phyloP scores from a whole-genome alignment of 2,888 invertebrate genomes.

The Eurois occulta region DNA sequence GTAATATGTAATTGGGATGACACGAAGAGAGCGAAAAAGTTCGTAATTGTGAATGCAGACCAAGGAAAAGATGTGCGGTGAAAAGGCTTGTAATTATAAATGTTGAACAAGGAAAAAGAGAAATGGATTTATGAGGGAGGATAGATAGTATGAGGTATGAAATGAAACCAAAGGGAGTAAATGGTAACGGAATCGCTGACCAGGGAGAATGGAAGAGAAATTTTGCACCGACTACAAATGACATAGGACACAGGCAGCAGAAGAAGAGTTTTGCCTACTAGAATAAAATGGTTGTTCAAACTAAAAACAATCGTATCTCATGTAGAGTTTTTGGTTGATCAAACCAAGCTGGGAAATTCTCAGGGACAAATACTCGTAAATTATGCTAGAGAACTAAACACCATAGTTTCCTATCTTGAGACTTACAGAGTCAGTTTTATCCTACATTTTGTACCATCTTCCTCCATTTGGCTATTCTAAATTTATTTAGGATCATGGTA shows the following conservation, averaged over 20 bases:
- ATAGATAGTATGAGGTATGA: neutral
- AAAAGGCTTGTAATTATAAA: neutral
- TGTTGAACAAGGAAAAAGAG: neutral
- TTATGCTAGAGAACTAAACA: neutral
- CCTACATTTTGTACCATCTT: neutral
- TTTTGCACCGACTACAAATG: neutral
- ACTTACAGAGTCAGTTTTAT: neutral
- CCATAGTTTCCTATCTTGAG: neutral
- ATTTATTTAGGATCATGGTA: neutral
- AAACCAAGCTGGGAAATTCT: neutral
- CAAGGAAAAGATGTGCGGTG: neutral
- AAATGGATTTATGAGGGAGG: neutral
- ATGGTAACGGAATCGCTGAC: neutral
- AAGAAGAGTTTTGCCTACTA: neutral
- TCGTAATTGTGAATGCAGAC: neutral
- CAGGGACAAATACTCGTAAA: no score
- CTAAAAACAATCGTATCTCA: neutral
- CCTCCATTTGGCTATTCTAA: neutral
- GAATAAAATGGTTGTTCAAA: neutral
- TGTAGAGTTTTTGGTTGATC: neutral
- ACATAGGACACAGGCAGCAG: neutral
- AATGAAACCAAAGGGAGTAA: neutral
- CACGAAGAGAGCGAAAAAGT: neutral
- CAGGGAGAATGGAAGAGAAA: neutral
- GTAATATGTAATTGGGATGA: conserved; percentile 24